Percentiles rank a stretch among this genome's conserved stretches.
Conservation (phyloP, 2,888 invertebrate genomes). For the Pristionchus mayeri region DNA sequence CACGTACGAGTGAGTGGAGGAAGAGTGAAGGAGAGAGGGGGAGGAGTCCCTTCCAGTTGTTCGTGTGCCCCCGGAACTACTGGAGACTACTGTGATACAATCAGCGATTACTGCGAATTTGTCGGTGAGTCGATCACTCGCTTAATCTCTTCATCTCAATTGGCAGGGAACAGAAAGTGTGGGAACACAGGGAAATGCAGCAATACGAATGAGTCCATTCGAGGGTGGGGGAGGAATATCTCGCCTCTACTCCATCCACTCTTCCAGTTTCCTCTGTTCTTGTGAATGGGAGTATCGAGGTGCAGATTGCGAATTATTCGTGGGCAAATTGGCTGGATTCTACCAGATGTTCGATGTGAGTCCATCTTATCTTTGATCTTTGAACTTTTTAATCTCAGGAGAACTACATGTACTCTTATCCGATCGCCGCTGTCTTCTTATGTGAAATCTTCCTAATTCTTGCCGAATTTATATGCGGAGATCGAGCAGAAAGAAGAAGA, state of each 20-base stretch:
- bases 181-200: constrained; percentile 14
- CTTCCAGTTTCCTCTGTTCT: constrained; percentile 2
- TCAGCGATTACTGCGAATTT: constrained; percentile 32
- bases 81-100: neutral
- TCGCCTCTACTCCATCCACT: neutral
- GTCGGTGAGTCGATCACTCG: neutral
- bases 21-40: neutral
- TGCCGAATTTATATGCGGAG: constrained; percentile 20
- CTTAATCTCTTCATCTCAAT: no score
- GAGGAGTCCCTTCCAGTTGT: constrained; percentile 15
- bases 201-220: neutral
- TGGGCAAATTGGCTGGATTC: constrained; percentile 9
- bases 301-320: constrained; percentile 31
- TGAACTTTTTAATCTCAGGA: neutral
- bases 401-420: constrained; percentile 16
- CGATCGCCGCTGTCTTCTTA: neutral
- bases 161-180: constrained; percentile 37
- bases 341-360: constrained; percentile 24
- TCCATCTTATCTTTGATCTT: neutral
- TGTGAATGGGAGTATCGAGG: constrained; percentile 42
- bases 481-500: neutral
- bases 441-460: constrained; percentile 12
- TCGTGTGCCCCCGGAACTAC: constrained; percentile 23
- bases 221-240: neutral
- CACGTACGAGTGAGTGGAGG: constrained; percentile 7